Conservation (phyloP, 2,888 invertebrate genomes). For the Pollenia griseotomentosa region DNA sequence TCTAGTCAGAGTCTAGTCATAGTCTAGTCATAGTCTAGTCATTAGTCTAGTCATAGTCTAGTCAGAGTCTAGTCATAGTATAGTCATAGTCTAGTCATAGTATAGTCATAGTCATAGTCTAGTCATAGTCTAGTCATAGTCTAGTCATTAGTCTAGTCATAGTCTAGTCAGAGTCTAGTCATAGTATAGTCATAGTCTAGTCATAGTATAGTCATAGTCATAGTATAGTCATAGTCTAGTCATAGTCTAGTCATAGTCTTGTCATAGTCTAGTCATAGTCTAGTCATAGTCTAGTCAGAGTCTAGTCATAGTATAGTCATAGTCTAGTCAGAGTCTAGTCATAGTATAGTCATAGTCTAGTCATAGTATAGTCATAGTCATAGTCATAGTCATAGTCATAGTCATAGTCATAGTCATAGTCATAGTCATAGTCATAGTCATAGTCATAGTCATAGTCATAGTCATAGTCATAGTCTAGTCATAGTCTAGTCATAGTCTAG, state of each 20-base stretch:
- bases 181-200: not conserved
- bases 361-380: not conserved
- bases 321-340: not conserved
- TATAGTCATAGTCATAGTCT: no score
- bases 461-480: not conserved
- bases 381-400: not conserved
- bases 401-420: not conserved
- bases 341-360: slow-evolving; percentile 5
- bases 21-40: no score
- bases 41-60: no score
- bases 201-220: no score
- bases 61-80: not conserved
- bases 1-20: no score
- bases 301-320: no score
- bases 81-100: no score
- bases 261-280: no score
- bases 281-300: no score
- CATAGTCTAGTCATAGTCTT: not conserved
- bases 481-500: not conserved
- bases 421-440: not conserved
- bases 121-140: not conserved
- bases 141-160: no score
- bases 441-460: slow-evolving; percentile 9
- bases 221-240: no score
- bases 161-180: no score